Evolutionary conservation across 2,888 invertebrate genomes (phyloP), one percentile per base, ranked within the genome.

Genomic region (Agriopis aurantiaria): DNA sequence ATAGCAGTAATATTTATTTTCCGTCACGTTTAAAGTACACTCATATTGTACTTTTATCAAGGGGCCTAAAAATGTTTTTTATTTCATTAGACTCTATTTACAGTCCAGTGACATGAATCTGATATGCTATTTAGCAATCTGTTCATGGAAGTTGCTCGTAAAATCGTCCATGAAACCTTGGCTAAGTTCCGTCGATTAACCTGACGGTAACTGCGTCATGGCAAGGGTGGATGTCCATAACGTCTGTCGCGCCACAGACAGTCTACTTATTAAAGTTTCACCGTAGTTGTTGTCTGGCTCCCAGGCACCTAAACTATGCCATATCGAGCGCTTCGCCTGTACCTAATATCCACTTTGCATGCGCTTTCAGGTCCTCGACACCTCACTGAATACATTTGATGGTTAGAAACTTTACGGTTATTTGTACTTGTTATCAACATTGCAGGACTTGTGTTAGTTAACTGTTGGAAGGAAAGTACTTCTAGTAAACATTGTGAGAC

Each of bases 261-360:
- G 68, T 78, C 76, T 85, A 83, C 83, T 85, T 85, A 87, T 90
- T 88, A 89, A 91, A 91, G 85, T 91, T 92, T 88, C 85, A 88
- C 80, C 73, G 78, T 86, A 6, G 48, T 41, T 17, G 53, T 52
- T 87, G 86, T 87, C 81, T 82, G 75, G 53, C 70, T 75, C 72
- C 73, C 77, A 74, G 79, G 79, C 82, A 81, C 74, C 75, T 68
- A 71, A 78, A 75, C 73, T 78, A 74, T 75, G 74, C 78, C 79
- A 80, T 83, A 86, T 86, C 80, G 82, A 85, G 82, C 81, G 83
- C 79, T 85, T 75, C 80, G 75, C 77, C 76, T 82, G 80, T 84
- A 23, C 17, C 17, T 23, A 84, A 82, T 84, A 81, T 58, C 79
- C 80, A 80, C 78, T 84, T 83, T 83, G 77, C 81, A 84, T 86